Base-by-base conservation (phyloP, 2,888 invertebrate genomes). In the Thysanoteuthis rhombus region DNA sequence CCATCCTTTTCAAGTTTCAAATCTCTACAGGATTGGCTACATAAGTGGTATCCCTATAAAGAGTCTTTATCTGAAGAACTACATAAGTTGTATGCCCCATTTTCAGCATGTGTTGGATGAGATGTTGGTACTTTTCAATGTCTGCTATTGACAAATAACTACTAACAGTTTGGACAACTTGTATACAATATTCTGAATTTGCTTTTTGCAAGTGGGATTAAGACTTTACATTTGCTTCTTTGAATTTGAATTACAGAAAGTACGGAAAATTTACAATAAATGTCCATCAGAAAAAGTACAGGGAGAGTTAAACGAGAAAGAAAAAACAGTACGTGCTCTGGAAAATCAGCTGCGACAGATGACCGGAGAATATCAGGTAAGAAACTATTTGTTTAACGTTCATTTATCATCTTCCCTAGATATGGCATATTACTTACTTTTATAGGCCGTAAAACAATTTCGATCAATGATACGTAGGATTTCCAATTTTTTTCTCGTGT, bases 201-300 rank as follows among this genome's bases (percentile, higher is more conserved):
- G n/a, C n/a, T n/a, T 36, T 58, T 75, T n/a, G 36, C 75, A 36
- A 75, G 75, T n/a, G n/a, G n/a, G n/a, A 75, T n/a, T 75, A n/a
- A 75, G 75, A 75, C 12, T n/a, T 75, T n/a, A 75, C 25, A 75
- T 75, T 75, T 75, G n/a, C 16, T 75, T n/a, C 16, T 75, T 36
- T 75, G 12, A 75, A 75, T 75, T 94, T 52, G 93, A 75, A 92
- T 94, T 95, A 38, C 95, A 97, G 97, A 96, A 96, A 95, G 97
- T 99, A 94, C 98, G 98, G 94, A 98, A 98, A 97, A 97, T 98
- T 97, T 97, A 98, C 94, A 97, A 97, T 40, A 97, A 97, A 47
- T 97, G 96, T 96, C 97, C 97, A 22, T 94, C 95, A 93, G 95
- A 92, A 89, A 97, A 98, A 95, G 97, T 98, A 95, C 97, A 98